A percentile compares a stretch with the other conserved stretches of the same genome.
Conservation (phyloP, 2,797 vertebrate genomes). For the Bufotes viridis region DNA sequence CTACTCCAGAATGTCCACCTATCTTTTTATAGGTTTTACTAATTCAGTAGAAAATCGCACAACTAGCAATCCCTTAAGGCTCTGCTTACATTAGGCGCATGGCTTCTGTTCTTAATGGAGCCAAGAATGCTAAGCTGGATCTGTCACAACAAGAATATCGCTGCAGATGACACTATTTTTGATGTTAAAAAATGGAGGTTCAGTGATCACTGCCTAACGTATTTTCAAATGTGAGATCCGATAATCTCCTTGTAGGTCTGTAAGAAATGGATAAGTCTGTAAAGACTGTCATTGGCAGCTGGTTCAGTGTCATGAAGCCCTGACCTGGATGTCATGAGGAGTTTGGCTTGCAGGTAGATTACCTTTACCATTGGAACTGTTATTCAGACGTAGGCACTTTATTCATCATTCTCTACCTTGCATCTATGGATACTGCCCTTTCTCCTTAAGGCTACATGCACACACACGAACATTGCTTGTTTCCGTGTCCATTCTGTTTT, state of each 20-base stretch:
- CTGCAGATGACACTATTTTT: not conserved
- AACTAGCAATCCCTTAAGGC: too few species aligned
- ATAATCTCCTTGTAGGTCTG: not conserved
- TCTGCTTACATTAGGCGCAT: too few species aligned
- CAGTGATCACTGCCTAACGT: not conserved
- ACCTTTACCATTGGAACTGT: not conserved
- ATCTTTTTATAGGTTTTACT: not conserved
- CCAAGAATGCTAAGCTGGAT: too few species aligned
- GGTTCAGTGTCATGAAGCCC: not conserved
- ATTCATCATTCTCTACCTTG: not conserved
- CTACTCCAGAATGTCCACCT: not conserved
- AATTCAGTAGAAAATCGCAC: too few species aligned
- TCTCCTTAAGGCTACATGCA: not conserved
- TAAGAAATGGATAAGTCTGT: too few species aligned
- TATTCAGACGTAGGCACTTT: slow-evolving; percentile 28
- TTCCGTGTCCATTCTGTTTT: too few species aligned
- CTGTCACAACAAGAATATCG: not conserved
- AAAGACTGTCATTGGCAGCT: not conserved
- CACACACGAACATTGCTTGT: too few species aligned
- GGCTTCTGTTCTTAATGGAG: too few species aligned
- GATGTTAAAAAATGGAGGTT: not conserved
- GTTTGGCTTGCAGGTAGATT: not conserved
- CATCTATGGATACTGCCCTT: not conserved
- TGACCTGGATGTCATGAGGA: not conserved
- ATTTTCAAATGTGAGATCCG: not conserved